Evolutionary conservation across 2,888 invertebrate species (phyloP), one percentile per base, ranked within the genome.

Genomic region (Pristionchus maxplancki): DNA sequence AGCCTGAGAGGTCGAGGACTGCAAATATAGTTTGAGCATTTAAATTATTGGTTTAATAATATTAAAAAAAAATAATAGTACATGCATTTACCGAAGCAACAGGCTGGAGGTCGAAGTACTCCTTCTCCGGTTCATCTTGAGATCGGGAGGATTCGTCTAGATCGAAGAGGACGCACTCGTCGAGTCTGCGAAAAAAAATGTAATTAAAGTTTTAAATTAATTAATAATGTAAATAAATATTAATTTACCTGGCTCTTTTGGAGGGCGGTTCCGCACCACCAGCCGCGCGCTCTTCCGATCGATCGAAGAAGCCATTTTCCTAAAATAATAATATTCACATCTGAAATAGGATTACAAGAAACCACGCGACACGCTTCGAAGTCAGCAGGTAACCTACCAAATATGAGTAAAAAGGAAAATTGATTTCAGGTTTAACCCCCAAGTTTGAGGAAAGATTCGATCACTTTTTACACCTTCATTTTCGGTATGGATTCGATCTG

Each of bases 361-460:
- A 85, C 15, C n/a, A 64, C 85, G 64, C 85, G 37, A 5, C 53
- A 53, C 82, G 53, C 28, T 2, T 31, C 37, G 85, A 64, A 85
- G 62, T 85, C 28, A 85, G 20, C 62, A 62, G 53, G 37, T n/a
- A 84, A 58, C 40, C 64, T 48, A 40, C 58, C 64, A 58, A 28
- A 31, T 85, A 44, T 85, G 85, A 85, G 67, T 50, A 74, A 74
- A 40, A 87, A 53, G 50, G 71, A 87, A 87, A 87, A 50, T 17
- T 71, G 15, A 34, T 48, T 48, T 87, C 31, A 50, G 74, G 50
- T 71, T 50, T 34, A 64, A 87, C n/a, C n/a, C 17, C 48, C 88
- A 88, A 81, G 88, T 88, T 88, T 58, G 88, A 88, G 88, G 88
- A 58, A 74, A 81, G 53, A 88, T 88, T 88, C 88, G 88, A 88